These are phyloP conservation scores for Crenichthys baileyi DNA, from an alignment of 2,797 vertebrate species.

Conservation along the genomic window DNA sequence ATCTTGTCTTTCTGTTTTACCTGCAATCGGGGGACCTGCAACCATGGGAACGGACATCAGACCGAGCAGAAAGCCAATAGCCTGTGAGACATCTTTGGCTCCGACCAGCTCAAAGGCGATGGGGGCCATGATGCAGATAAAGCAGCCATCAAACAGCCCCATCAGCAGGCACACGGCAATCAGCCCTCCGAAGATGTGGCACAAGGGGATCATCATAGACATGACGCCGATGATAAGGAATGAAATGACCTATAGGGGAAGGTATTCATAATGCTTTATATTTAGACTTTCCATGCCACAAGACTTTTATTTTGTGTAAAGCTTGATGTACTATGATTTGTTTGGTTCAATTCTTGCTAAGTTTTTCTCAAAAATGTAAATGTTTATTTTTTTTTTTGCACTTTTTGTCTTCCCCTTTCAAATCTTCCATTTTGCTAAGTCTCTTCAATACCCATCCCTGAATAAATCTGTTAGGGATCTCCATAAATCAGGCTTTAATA, in stretches of 20 bases:
- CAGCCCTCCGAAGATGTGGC: conserved; percentile 85
- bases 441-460: too few relatives aligned
- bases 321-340: neutral
- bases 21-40: conserved; percentile 94
- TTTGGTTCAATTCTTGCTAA: neutral
- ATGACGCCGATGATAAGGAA: conserved; percentile 94
- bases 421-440: neutral
- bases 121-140: conserved; percentile 98
- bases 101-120: conserved; percentile 96
- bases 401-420: neutral
- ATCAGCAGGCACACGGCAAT: conserved; percentile 94
- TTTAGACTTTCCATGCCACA: neutral
- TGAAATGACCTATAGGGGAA: conserved; percentile 85
- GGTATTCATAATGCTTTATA: neutral
- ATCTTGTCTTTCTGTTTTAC: conserved; percentile 68
- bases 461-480: too few relatives aligned
- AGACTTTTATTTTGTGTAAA: neutral
- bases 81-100: conserved; percentile 89
- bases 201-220: conserved; percentile 98
- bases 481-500: too few relatives aligned
- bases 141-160: conserved; percentile 97
- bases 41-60: conserved; percentile 97
- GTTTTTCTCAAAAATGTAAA: neutral
- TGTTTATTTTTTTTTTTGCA: neutral
- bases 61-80: conserved; percentile 95